Evolutionary conservation across 2,888 invertebrate genomes (phyloP).

Genomic region (Xanthia icteritia): DNA sequence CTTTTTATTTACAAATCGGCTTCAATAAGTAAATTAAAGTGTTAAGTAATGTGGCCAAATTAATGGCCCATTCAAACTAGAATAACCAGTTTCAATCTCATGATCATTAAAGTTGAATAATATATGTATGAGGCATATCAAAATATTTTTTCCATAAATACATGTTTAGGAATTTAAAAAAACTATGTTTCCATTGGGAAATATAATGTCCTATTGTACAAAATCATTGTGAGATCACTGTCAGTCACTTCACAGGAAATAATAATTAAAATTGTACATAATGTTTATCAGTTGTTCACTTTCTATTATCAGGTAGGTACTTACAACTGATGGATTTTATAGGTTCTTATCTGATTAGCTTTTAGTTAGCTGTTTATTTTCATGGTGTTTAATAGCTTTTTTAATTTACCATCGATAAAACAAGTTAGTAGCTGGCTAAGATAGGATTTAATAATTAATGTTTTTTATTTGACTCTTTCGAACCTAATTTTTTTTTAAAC

Average conservation of each 20-base stretch:
- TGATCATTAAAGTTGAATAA: constrained; percentile 23
- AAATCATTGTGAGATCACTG: neutral
- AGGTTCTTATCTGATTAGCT: constrained; percentile 18
- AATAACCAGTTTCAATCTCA: constrained; percentile 35
- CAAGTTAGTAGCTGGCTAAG: neutral
- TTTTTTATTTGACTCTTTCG: neutral
- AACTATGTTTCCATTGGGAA: neutral
- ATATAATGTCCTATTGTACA: constrained; percentile 9
- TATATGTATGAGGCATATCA: neutral
- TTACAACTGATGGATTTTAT: constrained; percentile 1
- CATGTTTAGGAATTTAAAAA: neutral
- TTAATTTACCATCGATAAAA: neutral
- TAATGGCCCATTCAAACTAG: constrained; percentile 16
- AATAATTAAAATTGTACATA: neutral
- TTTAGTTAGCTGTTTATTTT: constrained; percentile 25
- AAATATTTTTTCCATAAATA: neutral
- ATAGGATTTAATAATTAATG: neutral
- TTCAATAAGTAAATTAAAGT: neutral
- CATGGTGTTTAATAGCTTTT: constrained; percentile 8
- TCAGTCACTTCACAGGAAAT: constrained; percentile 11
- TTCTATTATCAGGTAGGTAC: constrained; percentile 21
- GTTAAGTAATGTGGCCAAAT: constrained; percentile 28
- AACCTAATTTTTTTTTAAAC: no score
- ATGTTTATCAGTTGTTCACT: neutral
- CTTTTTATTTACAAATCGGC: neutral